Evolutionary conservation across 2,113 vertebrate species (phyloP).

Genomic region (Cyprinodon brontotheroides): DNA sequence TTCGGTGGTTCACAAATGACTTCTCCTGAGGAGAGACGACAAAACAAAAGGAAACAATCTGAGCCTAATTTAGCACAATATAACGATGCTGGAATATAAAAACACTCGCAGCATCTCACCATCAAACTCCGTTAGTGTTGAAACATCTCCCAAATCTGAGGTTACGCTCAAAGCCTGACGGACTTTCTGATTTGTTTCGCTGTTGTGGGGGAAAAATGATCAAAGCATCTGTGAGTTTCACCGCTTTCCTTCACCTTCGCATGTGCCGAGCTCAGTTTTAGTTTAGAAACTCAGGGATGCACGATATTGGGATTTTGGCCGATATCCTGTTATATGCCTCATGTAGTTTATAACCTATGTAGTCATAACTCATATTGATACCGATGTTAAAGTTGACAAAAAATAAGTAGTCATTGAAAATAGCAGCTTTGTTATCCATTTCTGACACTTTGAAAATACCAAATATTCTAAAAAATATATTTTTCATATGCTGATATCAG

Average conservation of each 20-base stretch:
- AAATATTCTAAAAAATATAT: no score
- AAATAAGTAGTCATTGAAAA: no score
- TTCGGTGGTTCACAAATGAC: conserved; percentile 88
- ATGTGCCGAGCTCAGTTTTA: neutral
- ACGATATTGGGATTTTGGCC: no score
- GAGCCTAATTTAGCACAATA: neutral
- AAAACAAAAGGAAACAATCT: neutral
- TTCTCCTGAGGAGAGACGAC: conserved; percentile 48
- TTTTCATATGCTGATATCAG: no score
- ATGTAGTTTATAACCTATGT: no score
- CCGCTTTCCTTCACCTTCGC: neutral
- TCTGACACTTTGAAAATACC: no score
- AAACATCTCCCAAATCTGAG: conserved; percentile 82
- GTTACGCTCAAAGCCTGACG: conserved; percentile 87
- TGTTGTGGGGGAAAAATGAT: conserved; percentile 50
- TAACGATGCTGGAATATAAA: neutral
- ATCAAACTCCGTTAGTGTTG: conserved; percentile 84
- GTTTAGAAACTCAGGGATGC: neutral
- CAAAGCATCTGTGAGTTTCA: neutral
- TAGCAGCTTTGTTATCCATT: no score
- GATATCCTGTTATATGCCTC: no score
- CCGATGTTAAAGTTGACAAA: no score
- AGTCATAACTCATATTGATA: no score
- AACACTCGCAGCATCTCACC: conserved; percentile 80
- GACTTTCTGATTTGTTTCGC: conserved; percentile 94